A percentile compares a stretch with the other conserved stretches of the same genome.
These are phyloP conservation scores for Furcula furcula DNA, from an alignment of 2,888 invertebrate species.

Conservation along the genomic window DNA sequence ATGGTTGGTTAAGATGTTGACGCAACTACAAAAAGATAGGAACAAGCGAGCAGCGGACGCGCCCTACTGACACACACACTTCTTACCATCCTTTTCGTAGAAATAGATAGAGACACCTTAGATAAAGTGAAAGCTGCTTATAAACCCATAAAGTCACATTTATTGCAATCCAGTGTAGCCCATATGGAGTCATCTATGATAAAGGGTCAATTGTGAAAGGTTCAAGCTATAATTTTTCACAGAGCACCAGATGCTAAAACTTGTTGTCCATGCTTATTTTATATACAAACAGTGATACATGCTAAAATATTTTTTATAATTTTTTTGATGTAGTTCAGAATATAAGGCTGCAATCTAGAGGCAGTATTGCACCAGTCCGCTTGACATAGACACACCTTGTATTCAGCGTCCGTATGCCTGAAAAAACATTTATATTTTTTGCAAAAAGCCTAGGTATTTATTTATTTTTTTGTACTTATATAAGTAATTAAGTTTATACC, in stretches of 20 bases:
- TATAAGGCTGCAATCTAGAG: slow-evolving; percentile 10
- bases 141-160: slow-evolving; percentile 71
- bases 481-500: too few species aligned
- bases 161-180: slow-evolving; percentile 58
- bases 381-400: slow-evolving; percentile 65
- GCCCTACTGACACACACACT: slow-evolving; percentile 77
- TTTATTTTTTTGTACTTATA: too few species aligned
- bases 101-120: slow-evolving; percentile 71
- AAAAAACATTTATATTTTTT: too few species aligned
- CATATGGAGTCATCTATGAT: slow-evolving; percentile 49
- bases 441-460: background rate
- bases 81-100: slow-evolving; percentile 79
- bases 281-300: too few species aligned
- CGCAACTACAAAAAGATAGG: slow-evolving; percentile 60
- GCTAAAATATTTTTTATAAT: too few species aligned
- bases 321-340: too few species aligned
- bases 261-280: too few species aligned
- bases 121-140: slow-evolving; percentile 78
- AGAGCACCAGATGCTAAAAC: too few species aligned
- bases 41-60: slow-evolving; percentile 65
- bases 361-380: slow-evolving; percentile 67
- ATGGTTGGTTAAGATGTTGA: slow-evolving; percentile 61
- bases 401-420: slow-evolving; percentile 63
- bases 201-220: slow-evolving; percentile 31
- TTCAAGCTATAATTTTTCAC: too few species aligned